Percentiles rank a stretch among this genome's conserved stretches.
These are phyloP conservation scores for Hecatera dysodea DNA, from an alignment of 2,888 invertebrate genomes.

Conservation along the genomic window DNA sequence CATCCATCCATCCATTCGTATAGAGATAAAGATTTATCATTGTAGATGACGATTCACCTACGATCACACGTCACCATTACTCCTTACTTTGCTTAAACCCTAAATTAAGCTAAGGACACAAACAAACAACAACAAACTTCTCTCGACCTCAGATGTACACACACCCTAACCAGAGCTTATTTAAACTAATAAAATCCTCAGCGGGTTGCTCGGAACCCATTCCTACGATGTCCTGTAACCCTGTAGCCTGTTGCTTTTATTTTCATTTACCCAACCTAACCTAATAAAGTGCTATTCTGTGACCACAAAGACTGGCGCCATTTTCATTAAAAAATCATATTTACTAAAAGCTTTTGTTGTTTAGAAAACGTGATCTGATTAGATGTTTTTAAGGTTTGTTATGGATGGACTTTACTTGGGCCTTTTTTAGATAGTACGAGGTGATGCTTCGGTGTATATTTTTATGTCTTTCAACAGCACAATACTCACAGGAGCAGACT, in stretches of 20 bases:
- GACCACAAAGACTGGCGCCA: constrained; percentile 83
- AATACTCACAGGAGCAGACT: too few species aligned
- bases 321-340: constrained; percentile 86
- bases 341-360: constrained; percentile 77
- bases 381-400: constrained; percentile 17
- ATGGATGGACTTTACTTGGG: not conserved
- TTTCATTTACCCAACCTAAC: constrained; percentile 85
- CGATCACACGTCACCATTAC: not conserved
- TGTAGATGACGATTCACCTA: too few species aligned
- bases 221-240: constrained; percentile 53
- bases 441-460: too few species aligned
- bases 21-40: not conserved
- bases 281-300: constrained; percentile 83
- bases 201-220: constrained; percentile 51
- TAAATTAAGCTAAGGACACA: constrained; percentile 9
- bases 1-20: not conserved
- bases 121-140: constrained; percentile 17
- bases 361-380: constrained; percentile 58
- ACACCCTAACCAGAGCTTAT: constrained; percentile 50
- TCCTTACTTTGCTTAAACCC: not conserved
- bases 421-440: too few species aligned
- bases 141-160: constrained; percentile 40
- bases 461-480: too few species aligned
- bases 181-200: constrained; percentile 64
- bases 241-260: constrained; percentile 84